Base-by-base conservation (phyloP, 1,140 invertebrate genomes). In the Procambarus virginalis region DNA sequence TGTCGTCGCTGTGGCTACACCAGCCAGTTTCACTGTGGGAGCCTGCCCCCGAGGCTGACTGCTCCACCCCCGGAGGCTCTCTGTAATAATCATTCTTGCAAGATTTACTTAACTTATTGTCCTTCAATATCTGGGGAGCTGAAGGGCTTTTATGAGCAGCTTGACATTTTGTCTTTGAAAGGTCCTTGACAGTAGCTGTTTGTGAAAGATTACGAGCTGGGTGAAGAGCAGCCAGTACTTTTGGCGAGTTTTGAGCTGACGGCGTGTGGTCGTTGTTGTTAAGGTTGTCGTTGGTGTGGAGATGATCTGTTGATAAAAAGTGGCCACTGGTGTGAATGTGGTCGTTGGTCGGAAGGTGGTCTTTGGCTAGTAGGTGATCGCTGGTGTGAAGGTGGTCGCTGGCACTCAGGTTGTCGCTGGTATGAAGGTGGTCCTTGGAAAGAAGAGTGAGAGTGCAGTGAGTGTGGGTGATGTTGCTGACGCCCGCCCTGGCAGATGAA, bases 401-500 rank as follows among this genome's bases (percentile, higher is more conserved):
- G 22, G 2, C 5, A 20, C 6, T n/a, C n/a, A 34, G 68, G 10
- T 68, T 2, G 51, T 55, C 8, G 51, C 12, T 55, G 51, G 51
- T 55, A 12, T 55, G 51, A 12, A 9, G 2, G 51, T 55, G 12
- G 51, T 3, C 49, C 12, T 10, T 34, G 77, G 55, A 55, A 58
- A 14, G 58, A 34, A 34, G 34, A 34, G 34, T 34, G 34, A 34
- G 34, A 2, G 34, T n/a, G 82, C 20, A 3, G 48, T 73, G 68
- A 45, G 46, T 2, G 83, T 49, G 9, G 46, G 17, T 68, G 2
- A 34, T 34, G 48, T 73, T 34, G 83, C 48, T 51, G n/a, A 73
- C 51, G 14, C 73, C 22, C 34, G 46, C 34, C 14, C 84, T 73
- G 34, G 82, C 75, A 22, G 84, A 86, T 2, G 84, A 86, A 34